A percentile compares a stretch with the other conserved stretches of the same genome.
Evolutionary conservation across 1,140 invertebrate genomes (phyloP).

Genomic region (Sinonovacula constricta): DNA sequence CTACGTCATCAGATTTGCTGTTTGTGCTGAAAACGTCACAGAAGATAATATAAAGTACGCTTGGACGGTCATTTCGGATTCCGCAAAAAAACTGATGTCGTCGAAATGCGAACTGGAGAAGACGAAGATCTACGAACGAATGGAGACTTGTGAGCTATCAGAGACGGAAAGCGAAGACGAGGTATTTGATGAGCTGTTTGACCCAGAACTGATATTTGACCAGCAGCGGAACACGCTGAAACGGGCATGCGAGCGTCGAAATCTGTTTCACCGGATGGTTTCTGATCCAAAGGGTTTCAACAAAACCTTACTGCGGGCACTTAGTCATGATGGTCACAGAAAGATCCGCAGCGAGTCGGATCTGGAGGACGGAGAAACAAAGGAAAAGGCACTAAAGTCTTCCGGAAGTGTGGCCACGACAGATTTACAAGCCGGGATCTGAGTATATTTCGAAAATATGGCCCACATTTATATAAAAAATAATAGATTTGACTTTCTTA

Average conservation of each 20-base stretch:
- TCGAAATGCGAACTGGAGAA: constrained; percentile 39
- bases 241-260: constrained; percentile 81
- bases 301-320: constrained; percentile 82
- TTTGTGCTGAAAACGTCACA: constrained; percentile 93
- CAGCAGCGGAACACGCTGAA: constrained; percentile 68
- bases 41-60: constrained; percentile 93
- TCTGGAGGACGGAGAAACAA: too few species aligned
- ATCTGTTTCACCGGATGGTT: constrained; percentile 97
- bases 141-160: constrained; percentile 32
- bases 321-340: constrained; percentile 55
- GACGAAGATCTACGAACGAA: constrained; percentile 1
- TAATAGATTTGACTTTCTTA: too few species aligned
- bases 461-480: too few species aligned
- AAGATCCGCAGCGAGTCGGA: constrained; percentile 18
- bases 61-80: constrained; percentile 89
- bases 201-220: constrained; percentile 71
- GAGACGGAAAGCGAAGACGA: constrained; percentile 62
- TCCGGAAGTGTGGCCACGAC: too few species aligned
- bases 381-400: too few species aligned
- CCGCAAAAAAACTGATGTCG: constrained; percentile 35
- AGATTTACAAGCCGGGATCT: too few species aligned
- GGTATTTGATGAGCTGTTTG: constrained; percentile 63
- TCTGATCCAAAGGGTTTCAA: constrained; percentile 97
- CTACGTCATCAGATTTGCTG: constrained; percentile 93
- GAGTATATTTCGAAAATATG: too few species aligned